Evolutionary conservation across 2,113 vertebrate species (phyloP).

Genomic region (Vireo altiloquus): DNA sequence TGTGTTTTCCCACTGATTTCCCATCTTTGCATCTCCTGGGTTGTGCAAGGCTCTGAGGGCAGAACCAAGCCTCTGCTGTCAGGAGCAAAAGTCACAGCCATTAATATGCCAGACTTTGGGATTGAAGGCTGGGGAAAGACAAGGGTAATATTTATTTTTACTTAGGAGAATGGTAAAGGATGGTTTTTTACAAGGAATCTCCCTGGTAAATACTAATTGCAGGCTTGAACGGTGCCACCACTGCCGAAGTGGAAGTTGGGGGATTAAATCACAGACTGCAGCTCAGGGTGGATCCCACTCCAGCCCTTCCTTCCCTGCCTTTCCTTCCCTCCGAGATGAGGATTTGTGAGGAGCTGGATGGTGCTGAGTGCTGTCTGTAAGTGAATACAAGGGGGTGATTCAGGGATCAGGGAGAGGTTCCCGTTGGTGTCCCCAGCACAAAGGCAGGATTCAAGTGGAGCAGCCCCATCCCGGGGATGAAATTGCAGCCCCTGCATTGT

Average conservation of each 20-base stretch:
- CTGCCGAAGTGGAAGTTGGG: background rate
- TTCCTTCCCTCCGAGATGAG: background rate
- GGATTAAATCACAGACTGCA: background rate
- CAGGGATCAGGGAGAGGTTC: background rate
- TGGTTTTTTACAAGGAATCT: background rate
- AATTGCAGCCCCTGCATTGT: background rate
- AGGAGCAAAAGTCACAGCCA: accelerated
- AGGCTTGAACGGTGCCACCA: accelerated
- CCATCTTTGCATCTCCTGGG: background rate
- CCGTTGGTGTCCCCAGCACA: background rate
- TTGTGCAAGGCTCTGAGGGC: background rate
- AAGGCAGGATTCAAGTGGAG: slow-evolving; percentile 25
- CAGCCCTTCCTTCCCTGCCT: background rate
- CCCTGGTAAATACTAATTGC: background rate
- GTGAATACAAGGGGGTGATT: background rate
- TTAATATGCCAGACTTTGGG: background rate
- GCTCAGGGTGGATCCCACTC: background rate
- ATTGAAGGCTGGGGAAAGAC: background rate
- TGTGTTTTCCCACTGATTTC: background rate
- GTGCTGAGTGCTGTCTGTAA: background rate
- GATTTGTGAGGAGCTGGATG: background rate
- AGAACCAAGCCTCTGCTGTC: background rate
- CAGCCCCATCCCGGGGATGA: background rate
- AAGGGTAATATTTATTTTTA: background rate
- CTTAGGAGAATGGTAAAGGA: background rate